phyloP scores from a whole-genome alignment of 1,140 invertebrate species.

The Scaptomyza montana region DNA sequence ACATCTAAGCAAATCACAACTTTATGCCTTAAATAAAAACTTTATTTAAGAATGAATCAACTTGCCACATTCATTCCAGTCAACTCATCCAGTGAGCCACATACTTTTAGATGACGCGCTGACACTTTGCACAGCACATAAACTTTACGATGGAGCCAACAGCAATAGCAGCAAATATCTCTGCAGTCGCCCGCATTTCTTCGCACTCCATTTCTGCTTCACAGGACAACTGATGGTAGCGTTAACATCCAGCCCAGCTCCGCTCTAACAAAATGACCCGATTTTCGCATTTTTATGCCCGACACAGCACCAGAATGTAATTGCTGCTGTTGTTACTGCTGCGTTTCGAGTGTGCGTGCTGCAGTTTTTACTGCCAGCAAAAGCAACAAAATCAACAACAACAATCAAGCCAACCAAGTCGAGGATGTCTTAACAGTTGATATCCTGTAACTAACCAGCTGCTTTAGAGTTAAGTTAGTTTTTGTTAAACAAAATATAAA shows the following conservation, averaged over 20 bases:
- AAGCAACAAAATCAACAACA: constrained; percentile 32
- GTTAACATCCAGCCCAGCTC: constrained; percentile 35
- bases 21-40: constrained; percentile 44
- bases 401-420: constrained; percentile 17
- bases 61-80: neutral
- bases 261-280: constrained; percentile 65
- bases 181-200: neutral
- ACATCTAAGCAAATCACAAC: constrained; percentile 36
- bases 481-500: too few relatives aligned
- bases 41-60: constrained; percentile 18
- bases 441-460: neutral
- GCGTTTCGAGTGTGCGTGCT: constrained; percentile 74
- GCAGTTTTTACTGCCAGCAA: constrained; percentile 75
- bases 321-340: constrained; percentile 40
- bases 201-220: neutral
- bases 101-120: constrained; percentile 40
- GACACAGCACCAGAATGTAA: constrained; percentile 37
- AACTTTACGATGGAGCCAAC: constrained; percentile 34
- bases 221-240: constrained; percentile 28
- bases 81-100: constrained; percentile 7
- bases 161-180: constrained; percentile 12
- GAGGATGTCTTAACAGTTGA: neutral
- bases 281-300: constrained; percentile 72
- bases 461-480: too few relatives aligned
- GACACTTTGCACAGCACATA: constrained; percentile 48